A percentile compares a stretch with the other conserved stretches of the same genome.
phyloP scores from a whole-genome alignment of 2,797 vertebrate genomes.

The Okamejei kenojei region DNA sequence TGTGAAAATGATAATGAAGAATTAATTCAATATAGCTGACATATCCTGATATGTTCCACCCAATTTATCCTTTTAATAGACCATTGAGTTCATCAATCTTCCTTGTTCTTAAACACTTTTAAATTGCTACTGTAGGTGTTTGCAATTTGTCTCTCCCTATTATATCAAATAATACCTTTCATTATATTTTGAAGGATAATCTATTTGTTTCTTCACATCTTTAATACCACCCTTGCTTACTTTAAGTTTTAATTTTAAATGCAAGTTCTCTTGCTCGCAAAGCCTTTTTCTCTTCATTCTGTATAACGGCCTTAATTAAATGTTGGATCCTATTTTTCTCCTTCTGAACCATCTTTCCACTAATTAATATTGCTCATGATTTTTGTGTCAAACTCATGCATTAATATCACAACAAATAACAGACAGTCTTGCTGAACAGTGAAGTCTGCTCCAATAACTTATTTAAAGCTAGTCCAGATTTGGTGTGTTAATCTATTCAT shows the following conservation, averaged over 20 bases:
- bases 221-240: background rate
- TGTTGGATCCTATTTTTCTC: background rate
- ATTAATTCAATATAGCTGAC: background rate
- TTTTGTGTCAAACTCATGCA: background rate
- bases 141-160: background rate
- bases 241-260: background rate
- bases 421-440: background rate
- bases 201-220: background rate
- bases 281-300: background rate
- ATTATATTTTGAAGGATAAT: background rate
- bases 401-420: background rate
- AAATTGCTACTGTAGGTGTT: background rate
- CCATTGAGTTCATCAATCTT: background rate
- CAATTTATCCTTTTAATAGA: background rate
- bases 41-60: background rate
- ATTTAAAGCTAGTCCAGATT: background rate
- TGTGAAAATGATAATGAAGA: background rate
- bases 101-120: background rate
- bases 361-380: background rate
- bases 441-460: background rate
- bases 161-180: background rate
- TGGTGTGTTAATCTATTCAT: background rate
- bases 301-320: background rate
- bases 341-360: background rate
- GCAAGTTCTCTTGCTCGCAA: background rate